These are phyloP conservation scores for Myopa testacea DNA, from an alignment of 2,888 invertebrate species.

Conservation along the genomic window DNA sequence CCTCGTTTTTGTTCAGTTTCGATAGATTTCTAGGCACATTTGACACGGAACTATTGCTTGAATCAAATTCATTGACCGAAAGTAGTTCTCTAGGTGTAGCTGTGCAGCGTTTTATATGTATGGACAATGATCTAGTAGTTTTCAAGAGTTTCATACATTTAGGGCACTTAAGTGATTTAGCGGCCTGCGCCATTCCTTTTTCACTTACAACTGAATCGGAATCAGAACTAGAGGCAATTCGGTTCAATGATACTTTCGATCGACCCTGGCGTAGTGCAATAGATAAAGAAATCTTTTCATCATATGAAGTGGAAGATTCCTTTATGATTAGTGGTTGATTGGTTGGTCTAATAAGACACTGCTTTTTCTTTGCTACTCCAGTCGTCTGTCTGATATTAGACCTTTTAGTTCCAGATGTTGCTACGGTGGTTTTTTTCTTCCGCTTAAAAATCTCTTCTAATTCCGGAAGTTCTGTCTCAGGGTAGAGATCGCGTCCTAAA, in stretches of 20 bases:
- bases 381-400: background rate
- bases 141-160: slow-evolving; percentile 41
- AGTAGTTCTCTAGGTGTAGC: background rate
- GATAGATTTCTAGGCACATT: background rate
- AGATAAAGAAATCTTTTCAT: slow-evolving; percentile 39
- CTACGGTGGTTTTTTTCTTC: slow-evolving; percentile 35
- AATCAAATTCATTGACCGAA: background rate
- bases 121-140: slow-evolving; percentile 39
- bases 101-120: slow-evolving; percentile 37
- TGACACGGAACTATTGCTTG: slow-evolving; percentile 1
- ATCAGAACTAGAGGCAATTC: slow-evolving; percentile 35
- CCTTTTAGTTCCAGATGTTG: slow-evolving; percentile 24
- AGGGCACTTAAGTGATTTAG: slow-evolving; percentile 38
- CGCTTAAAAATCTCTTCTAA: slow-evolving; percentile 43
- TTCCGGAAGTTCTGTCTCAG: slow-evolving; percentile 42
- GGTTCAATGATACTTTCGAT: slow-evolving; percentile 28
- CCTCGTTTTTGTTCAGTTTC: slow-evolving; percentile 4
- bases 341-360: background rate
- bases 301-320: slow-evolving; percentile 38
- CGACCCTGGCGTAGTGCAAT: slow-evolving; percentile 36
- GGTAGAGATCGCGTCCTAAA: slow-evolving; percentile 36
- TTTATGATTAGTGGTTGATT: slow-evolving; percentile 14
- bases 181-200: slow-evolving; percentile 6
- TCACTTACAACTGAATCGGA: slow-evolving; percentile 38
- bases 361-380: slow-evolving; percentile 25